phyloP scores from a whole-genome alignment of 2,113 vertebrate genomes.

The Vulpes ferrilata region DNA sequence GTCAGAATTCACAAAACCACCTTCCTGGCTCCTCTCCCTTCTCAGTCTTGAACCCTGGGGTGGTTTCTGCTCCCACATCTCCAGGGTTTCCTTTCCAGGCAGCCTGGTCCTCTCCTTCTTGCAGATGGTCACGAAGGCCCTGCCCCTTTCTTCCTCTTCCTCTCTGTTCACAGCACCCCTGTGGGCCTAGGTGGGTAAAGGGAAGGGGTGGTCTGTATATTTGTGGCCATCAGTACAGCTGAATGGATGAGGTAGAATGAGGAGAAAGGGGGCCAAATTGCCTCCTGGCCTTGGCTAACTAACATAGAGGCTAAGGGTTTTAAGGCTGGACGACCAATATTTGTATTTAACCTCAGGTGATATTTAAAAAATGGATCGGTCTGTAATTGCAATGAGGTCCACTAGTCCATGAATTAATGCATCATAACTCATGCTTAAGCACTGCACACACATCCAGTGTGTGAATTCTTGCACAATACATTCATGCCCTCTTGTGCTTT shows the following conservation, averaged over 20 bases:
- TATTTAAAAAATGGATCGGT: constrained; percentile 75
- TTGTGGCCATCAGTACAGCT: neutral
- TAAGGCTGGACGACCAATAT: constrained; percentile 62
- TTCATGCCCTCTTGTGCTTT: constrained; percentile 86
- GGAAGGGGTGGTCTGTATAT: neutral
- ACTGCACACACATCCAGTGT: constrained; percentile 79
- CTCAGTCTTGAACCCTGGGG: neutral
- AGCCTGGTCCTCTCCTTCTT: neutral
- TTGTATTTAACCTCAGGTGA: constrained; percentile 77
- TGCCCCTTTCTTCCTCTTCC: neutral
- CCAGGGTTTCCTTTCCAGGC: neutral
- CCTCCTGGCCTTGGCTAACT: neutral
- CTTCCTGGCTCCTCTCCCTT: neutral
- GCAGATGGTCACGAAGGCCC: neutral
- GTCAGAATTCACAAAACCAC: constrained; percentile 51
- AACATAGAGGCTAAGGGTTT: constrained; percentile 44
- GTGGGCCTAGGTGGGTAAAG: neutral
- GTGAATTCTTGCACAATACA: constrained; percentile 87
- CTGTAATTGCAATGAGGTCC: constrained; percentile 79
- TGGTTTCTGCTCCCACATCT: neutral
- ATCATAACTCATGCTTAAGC: constrained; percentile 85
- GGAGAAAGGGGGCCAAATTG: neutral
- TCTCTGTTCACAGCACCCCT: neutral
- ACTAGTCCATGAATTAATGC: constrained; percentile 85
- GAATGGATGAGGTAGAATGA: neutral